Evolutionary conservation across 2,888 invertebrate genomes (phyloP).

Genomic region (Plebejus anna): DNA sequence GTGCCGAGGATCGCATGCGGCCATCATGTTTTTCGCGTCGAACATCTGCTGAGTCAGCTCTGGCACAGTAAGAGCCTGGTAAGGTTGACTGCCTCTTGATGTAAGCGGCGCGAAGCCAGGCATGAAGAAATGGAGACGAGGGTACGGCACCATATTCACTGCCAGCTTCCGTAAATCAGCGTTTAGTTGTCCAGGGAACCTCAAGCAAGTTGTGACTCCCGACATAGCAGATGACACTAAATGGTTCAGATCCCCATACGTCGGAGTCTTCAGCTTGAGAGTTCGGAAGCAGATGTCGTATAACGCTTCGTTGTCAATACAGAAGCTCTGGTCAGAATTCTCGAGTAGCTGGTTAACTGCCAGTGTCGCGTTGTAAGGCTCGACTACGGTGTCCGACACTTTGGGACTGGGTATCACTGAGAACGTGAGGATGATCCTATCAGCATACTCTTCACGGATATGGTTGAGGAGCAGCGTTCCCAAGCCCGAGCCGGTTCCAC

Average conservation of each 20-base stretch:
- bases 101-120: conserved; percentile 83
- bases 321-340: conserved; percentile 81
- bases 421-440: conserved; percentile 84
- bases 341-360: conserved; percentile 83
- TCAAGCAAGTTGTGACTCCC: conserved; percentile 64
- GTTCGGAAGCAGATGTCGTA: conserved; percentile 89
- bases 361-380: conserved; percentile 85
- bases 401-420: conserved; percentile 86
- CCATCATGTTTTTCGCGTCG: conserved; percentile 98
- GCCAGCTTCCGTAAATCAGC: conserved; percentile 84
- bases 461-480: conserved; percentile 84
- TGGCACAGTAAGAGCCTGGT: conserved; percentile 91
- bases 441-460: conserved; percentile 86
- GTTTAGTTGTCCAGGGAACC: conserved; percentile 74
- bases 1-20: conserved; percentile 93
- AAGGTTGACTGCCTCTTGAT: conserved; percentile 90
- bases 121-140: conserved; percentile 80
- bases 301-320: conserved; percentile 87
- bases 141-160: conserved; percentile 85
- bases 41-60: conserved; percentile 95
- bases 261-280: conserved; percentile 84
- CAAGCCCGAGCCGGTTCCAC: conserved; percentile 87
- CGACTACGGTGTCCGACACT: conserved; percentile 85
- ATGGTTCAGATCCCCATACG: conserved; percentile 87
- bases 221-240: conserved; percentile 65